A percentile compares a stretch with the other conserved stretches of the same genome.
These are phyloP conservation scores for Phyllostomus hastatus DNA, from an alignment of 2,113 vertebrate species.

Conservation along the genomic window DNA sequence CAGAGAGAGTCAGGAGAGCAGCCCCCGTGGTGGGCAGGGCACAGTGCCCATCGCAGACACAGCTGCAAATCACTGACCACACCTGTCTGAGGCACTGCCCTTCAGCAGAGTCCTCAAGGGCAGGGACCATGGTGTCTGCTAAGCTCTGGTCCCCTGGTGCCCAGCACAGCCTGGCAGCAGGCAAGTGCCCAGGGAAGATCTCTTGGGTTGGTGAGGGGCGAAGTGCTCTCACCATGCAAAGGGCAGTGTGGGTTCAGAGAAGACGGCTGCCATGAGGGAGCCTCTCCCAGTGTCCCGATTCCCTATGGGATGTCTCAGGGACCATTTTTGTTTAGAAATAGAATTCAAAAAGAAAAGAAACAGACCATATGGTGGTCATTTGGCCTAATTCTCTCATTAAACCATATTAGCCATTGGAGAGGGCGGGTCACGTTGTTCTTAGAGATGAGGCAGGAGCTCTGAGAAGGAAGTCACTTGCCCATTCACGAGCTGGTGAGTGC, in stretches of 20 bases:
- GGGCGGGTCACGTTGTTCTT: neutral
- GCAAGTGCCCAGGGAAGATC: neutral
- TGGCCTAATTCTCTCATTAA: constrained; percentile 18
- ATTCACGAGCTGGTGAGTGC: neutral
- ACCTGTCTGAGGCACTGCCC: neutral
- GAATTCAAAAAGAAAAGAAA: neutral
- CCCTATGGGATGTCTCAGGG: neutral
- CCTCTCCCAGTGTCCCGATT: neutral
- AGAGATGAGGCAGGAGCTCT: neutral
- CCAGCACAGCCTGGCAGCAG: neutral
- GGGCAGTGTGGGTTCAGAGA: neutral
- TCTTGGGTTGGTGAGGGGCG: neutral
- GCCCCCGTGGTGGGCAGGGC: no score
- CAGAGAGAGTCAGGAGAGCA: neutral
- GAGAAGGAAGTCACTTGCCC: neutral
- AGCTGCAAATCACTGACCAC: neutral
- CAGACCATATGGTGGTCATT: neutral
- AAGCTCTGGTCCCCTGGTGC: neutral
- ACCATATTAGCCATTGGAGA: neutral
- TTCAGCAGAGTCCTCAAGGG: neutral
- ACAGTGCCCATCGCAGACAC: neutral
- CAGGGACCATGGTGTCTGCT: neutral
- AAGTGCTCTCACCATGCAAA: neutral
- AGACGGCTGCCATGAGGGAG: neutral
- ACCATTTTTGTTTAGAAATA: neutral